Conservation (phyloP, 2,113 vertebrate genomes). For the Brachyistius frenatus region DNA sequence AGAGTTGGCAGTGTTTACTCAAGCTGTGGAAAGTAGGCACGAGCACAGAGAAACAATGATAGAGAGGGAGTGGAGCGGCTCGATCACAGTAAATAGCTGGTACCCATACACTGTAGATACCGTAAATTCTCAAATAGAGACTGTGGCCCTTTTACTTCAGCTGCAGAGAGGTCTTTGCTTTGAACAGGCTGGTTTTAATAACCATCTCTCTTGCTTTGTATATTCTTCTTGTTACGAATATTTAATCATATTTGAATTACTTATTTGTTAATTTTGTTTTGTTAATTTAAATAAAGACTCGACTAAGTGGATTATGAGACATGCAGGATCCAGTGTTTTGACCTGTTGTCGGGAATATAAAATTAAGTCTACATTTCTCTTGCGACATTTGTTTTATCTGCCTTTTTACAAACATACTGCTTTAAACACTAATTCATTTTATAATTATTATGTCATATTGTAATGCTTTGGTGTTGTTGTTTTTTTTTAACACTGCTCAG, state of each 20-base stretch:
- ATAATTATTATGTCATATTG: too few relatives aligned
- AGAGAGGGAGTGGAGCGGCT: conserved; percentile 31
- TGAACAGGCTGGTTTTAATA: neutral
- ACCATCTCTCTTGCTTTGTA: neutral
- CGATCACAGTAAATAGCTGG: conserved; percentile 30
- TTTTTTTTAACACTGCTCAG: too few relatives aligned
- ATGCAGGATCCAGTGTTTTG: too few relatives aligned
- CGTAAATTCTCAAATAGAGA: conserved; percentile 15
- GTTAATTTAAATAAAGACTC: neutral
- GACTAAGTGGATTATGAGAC: neutral
- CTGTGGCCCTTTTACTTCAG: conserved; percentile 6
- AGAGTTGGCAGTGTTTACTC: conserved; percentile 73
- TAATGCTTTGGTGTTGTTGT: too few relatives aligned
- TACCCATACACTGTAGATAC: conserved; percentile 19
- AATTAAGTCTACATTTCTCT: too few relatives aligned
- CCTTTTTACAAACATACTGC: too few relatives aligned
- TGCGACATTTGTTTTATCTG: too few relatives aligned
- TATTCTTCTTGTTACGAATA: neutral
- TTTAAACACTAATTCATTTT: too few relatives aligned
- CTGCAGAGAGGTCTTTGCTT: conserved; percentile 9
- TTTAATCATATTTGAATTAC: neutral
- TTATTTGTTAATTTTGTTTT: neutral
- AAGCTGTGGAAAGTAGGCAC: conserved; percentile 66
- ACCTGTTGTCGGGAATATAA: too few relatives aligned
- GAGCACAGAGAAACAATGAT: conserved; percentile 51